These are phyloP conservation scores for Prosopocoilus inquinatus DNA, from an alignment of 2,888 invertebrate genomes.

Conservation along the genomic window DNA sequence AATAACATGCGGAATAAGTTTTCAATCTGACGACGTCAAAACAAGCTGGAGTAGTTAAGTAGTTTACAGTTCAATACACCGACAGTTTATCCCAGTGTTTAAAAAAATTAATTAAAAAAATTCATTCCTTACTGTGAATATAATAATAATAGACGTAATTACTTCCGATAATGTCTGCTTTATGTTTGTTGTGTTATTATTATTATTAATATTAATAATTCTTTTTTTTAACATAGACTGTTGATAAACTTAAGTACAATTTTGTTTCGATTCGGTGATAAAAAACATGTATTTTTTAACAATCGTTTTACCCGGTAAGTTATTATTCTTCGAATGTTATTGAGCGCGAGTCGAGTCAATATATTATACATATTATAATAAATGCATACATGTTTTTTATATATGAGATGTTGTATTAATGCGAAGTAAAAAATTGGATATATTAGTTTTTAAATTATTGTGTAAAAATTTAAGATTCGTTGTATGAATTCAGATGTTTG, in stretches of 20 bases:
- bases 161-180: no score
- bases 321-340: slow-evolving; percentile 19
- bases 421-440: slow-evolving; percentile 1
- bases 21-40: no score
- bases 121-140: slow-evolving; percentile 2
- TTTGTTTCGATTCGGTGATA: slow-evolving; percentile 12
- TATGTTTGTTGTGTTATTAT: neutral
- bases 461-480: slow-evolving; percentile 21
- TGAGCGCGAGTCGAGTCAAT: slow-evolving; percentile 9
- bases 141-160: neutral
- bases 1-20: no score
- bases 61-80: no score
- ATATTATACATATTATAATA: slow-evolving; percentile 14
- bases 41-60: no score
- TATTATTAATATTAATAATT: slow-evolving; percentile 9
- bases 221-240: slow-evolving; percentile 14
- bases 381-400: slow-evolving; percentile 20
- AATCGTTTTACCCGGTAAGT: slow-evolving; percentile 5
- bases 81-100: neutral
- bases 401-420: slow-evolving; percentile 19
- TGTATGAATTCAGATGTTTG: slow-evolving; percentile 17
- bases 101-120: neutral
- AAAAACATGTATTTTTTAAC: slow-evolving; percentile 24
- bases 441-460: slow-evolving; percentile 24
- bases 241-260: slow-evolving; percentile 16